Evolutionary conservation across 2,797 vertebrate genomes (phyloP).

Genomic region (Amblyopsis hoosieri): DNA sequence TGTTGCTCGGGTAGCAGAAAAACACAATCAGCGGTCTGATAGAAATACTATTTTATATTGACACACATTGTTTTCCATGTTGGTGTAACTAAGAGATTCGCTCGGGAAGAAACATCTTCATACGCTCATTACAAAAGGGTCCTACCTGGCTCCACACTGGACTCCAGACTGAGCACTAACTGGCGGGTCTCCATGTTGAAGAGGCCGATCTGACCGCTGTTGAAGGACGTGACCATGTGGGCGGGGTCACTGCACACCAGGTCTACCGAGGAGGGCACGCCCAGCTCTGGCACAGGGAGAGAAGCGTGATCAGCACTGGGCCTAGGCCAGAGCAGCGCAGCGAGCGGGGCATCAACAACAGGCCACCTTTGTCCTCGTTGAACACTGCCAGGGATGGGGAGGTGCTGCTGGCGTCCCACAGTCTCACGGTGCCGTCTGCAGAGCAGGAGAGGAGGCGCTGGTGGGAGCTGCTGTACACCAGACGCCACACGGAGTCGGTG

Average conservation of each 20-base stretch:
- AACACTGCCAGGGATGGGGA: constrained; percentile 89
- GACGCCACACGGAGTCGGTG: constrained; percentile 92
- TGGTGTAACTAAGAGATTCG: no score
- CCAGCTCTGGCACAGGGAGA: constrained; percentile 78
- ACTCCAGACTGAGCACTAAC: constrained; percentile 90
- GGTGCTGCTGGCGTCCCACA: constrained; percentile 90
- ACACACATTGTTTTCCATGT: no score
- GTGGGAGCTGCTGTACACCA: constrained; percentile 92
- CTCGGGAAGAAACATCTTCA: no score
- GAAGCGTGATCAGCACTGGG: not conserved
- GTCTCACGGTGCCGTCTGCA: constrained; percentile 91
- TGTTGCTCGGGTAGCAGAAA: no score
- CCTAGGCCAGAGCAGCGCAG: no score
- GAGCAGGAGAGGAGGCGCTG: constrained; percentile 95
- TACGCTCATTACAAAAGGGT: no score
- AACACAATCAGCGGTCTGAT: no score
- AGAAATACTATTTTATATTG: no score
- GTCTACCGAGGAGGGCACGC: constrained; percentile 94
- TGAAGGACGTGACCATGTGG: constrained; percentile 94
- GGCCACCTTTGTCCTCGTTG: constrained; percentile 89
- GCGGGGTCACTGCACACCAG: constrained; percentile 95
- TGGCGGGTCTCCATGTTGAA: constrained; percentile 98
- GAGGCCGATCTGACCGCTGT: constrained; percentile 89
- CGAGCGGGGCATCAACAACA: no score
- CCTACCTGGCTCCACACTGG: constrained; percentile 83